Base-by-base conservation (phyloP, 2,888 invertebrate genomes). In the Orthosia cruda region DNA sequence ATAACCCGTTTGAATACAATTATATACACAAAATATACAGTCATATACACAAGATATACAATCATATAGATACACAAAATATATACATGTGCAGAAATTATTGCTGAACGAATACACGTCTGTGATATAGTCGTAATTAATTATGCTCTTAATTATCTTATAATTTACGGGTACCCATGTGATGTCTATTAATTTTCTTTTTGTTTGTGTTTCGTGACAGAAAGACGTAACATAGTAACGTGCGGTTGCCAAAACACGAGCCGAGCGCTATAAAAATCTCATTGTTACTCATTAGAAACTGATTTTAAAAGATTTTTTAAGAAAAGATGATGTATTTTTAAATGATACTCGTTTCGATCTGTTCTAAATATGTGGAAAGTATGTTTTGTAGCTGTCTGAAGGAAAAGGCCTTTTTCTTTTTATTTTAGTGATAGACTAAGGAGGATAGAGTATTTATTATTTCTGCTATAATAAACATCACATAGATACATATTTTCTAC, bases 31-130 rank as follows among this genome's bases (percentile, higher is more conserved):
- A 45, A 62, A 72, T 59, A 72, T 50, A 71, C 55, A 70, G 32
- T 12, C n/a, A 66, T 49, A 11, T 61, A 80, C 49, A 73, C 20
- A 66, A 40, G 3, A 40, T 40, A 79, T 67, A 79, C 55, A 70
- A 47, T 15, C 20, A 66, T 49, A 11, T 61, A 80, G 40, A 9
- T 40, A 62, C 23, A 57, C 23, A 61, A 45, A 62, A 72, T 59
- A 73, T 50, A 71, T 40, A 74, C 49, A 59, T 45, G 16, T 61
- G 32, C 45, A 18, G 72, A 70, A 77, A 84, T 86, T 87, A 91
- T 90, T 89, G 87, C 88, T 86, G 59, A 79, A 76, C 58, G 84
- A 87, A 91, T 87, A 87, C 86, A 88, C 87, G 78, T 63, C n/a
- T 58, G 47, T 26, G 52, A 70, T 59, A 58, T 61, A 57, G 20